phyloP scores from a whole-genome alignment of 2,113 vertebrate genomes.

The Oxygymnocypris stewartii region DNA sequence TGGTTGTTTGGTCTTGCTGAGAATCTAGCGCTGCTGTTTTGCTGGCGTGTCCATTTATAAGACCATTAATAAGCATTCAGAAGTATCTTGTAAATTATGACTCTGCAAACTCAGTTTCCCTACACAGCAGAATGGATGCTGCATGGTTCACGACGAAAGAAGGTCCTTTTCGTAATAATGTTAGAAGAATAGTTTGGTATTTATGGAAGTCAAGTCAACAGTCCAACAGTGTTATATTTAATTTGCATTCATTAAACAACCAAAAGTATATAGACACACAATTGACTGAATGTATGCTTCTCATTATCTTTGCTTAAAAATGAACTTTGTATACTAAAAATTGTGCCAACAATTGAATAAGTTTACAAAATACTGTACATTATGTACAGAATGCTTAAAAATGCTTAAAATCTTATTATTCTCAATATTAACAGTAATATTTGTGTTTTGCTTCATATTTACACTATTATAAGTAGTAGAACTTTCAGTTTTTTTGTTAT shows the following conservation, averaged over 20 bases:
- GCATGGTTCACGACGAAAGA: not conserved
- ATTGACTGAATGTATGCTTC: not conserved
- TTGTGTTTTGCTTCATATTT: not conserved
- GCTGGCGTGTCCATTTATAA: not conserved
- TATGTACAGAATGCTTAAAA: too few relatives aligned
- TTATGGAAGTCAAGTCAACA: not conserved
- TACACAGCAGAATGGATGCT: not conserved
- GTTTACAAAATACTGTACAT: not conserved
- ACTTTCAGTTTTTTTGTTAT: not conserved
- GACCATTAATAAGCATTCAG: constrained; percentile 28
- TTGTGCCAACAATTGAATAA: not conserved
- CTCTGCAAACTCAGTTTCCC: constrained; percentile 9
- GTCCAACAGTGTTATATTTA: not conserved
- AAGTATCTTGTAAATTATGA: constrained; percentile 3
- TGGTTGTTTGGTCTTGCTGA: not conserved
- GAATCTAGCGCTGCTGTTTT: constrained; percentile 11
- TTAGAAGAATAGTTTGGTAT: not conserved
- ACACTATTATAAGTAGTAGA: not conserved
- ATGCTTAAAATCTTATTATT: too few relatives aligned
- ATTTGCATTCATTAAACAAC: not conserved
- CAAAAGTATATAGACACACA: not conserved
- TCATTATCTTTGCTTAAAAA: not conserved
- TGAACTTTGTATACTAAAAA: not conserved
- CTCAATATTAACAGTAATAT: not conserved
- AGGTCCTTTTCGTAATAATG: not conserved